phyloP scores from a whole-genome alignment of 2,113 vertebrate genomes.

The Elanoides forficatus region DNA sequence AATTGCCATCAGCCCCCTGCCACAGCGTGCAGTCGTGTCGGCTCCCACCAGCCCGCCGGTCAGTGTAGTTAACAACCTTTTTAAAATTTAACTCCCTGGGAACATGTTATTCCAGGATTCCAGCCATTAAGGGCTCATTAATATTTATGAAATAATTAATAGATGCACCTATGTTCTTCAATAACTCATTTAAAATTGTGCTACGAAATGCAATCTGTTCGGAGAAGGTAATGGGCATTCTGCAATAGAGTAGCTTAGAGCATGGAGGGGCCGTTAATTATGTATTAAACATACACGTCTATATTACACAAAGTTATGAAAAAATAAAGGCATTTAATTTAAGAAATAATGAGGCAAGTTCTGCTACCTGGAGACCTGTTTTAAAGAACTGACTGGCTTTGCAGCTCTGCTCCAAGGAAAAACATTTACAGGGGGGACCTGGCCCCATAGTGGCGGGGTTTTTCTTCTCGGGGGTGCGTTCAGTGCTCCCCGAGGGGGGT shows the following conservation, averaged over 20 bases:
- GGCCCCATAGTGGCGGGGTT: rapidly evolving
- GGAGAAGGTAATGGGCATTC: not conserved
- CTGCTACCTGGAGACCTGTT: not conserved
- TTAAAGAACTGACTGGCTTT: not conserved
- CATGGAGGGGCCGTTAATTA: not conserved
- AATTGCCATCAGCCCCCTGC: not conserved
- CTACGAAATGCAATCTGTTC: not conserved
- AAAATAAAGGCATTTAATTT: not conserved
- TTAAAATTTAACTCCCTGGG: not conserved
- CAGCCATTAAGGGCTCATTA: slow-evolving; percentile 11
- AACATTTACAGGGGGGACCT: rapidly evolving
- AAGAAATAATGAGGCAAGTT: not conserved
- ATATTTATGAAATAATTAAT: slow-evolving; percentile 58
- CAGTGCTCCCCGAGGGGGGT: rapidly evolving
- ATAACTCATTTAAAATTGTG: not conserved
- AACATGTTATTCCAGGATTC: not conserved
- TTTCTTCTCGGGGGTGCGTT: rapidly evolving
- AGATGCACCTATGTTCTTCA: slow-evolving; percentile 7
- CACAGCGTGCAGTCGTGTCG: rapidly evolving
- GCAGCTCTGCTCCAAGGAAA: not conserved
- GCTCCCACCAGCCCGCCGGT: not conserved
- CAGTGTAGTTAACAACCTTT: not conserved
- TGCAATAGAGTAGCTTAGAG: not conserved
- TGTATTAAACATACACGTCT: not conserved
- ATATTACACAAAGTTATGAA: not conserved